Percentiles rank a stretch among this genome's conserved stretches.
Conservation (phyloP, 2,888 invertebrate species). For the Steinernema carpocapsae region DNA sequence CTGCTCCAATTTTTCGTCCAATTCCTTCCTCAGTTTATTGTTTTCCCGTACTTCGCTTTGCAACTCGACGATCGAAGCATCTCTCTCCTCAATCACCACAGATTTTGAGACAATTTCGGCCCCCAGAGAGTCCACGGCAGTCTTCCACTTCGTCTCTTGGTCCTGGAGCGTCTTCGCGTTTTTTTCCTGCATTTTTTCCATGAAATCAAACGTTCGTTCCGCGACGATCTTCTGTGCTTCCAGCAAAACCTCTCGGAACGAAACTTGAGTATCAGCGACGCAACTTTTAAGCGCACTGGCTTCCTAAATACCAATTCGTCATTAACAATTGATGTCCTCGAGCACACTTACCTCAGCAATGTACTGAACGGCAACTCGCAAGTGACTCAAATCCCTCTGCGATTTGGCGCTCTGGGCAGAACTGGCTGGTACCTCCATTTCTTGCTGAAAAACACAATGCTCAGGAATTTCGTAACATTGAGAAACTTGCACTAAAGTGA, state of each 20-base stretch:
- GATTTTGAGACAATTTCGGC: background rate
- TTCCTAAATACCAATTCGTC: slow-evolving; percentile 8
- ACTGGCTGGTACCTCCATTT: background rate
- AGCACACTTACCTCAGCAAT: background rate
- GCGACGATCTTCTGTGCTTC: background rate
- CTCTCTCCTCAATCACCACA: background rate
- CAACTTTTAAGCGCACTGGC: background rate
- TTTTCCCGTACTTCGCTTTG: background rate
- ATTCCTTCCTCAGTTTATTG: background rate
- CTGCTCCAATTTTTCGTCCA: background rate
- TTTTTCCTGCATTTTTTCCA: background rate
- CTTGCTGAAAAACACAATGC: background rate
- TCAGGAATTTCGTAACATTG: background rate
- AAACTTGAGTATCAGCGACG: background rate
- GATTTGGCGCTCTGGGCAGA: background rate
- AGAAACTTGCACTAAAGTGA: slow-evolving; percentile 2
- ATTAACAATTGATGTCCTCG: background rate
- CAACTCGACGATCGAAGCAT: background rate
- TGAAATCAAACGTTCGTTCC: background rate
- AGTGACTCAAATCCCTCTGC: background rate
- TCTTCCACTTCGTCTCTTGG: background rate
- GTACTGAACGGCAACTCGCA: background rate
- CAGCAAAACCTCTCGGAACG: slow-evolving; percentile 31
- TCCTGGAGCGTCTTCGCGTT: background rate
- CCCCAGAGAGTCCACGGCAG: background rate